Evolutionary conservation across 2,888 invertebrate genomes (phyloP).

Genomic region (Trichogramma dendrolimi): DNA sequence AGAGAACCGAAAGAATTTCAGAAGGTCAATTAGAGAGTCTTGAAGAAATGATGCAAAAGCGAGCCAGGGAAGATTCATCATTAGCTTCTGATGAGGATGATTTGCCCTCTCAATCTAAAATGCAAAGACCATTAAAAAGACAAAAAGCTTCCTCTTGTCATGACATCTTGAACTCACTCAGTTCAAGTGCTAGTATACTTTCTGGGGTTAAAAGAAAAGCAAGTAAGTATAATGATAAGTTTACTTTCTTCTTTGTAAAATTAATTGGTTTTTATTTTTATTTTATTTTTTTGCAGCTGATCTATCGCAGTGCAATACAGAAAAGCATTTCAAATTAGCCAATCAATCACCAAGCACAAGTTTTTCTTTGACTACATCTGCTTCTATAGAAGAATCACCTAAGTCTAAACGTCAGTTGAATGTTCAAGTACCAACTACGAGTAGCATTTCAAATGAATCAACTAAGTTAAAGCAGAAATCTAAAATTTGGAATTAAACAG

Average conservation of each 20-base stretch:
- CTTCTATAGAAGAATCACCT: conserved; percentile 5
- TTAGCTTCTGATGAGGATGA: conserved; percentile 28
- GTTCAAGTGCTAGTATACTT: conserved; percentile 43
- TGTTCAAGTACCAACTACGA: conserved; percentile 9
- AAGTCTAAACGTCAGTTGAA: conserved; percentile 24
- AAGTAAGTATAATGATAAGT: conserved; percentile 33
- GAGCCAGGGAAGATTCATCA: conserved; percentile 42
- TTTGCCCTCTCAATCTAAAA: conserved; percentile 37
- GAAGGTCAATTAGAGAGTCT: conserved; percentile 39
- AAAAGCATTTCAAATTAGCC: conserved; percentile 46
- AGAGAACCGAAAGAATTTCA: conserved; percentile 39
- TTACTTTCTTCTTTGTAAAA: conserved; percentile 1
- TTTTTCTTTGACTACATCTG: not conserved
- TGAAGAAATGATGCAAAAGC: conserved; percentile 47
- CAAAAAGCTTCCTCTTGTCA: conserved; percentile 48
- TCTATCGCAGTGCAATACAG: conserved; percentile 43
- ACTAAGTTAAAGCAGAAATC: conserved; percentile 4
- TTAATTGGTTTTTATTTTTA: not conserved
- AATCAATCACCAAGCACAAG: conserved; percentile 18
- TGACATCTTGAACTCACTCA: conserved; percentile 47
- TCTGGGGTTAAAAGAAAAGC: conserved; percentile 49
- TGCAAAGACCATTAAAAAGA: conserved; percentile 43
- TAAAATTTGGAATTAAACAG: not conserved
- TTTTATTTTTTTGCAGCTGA: conserved; percentile 36
- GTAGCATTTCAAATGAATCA: conserved; percentile 3